phyloP scores from a whole-genome alignment of 53 echinoderm and acorn worm species.

The Holothuria leucospilota region DNA sequence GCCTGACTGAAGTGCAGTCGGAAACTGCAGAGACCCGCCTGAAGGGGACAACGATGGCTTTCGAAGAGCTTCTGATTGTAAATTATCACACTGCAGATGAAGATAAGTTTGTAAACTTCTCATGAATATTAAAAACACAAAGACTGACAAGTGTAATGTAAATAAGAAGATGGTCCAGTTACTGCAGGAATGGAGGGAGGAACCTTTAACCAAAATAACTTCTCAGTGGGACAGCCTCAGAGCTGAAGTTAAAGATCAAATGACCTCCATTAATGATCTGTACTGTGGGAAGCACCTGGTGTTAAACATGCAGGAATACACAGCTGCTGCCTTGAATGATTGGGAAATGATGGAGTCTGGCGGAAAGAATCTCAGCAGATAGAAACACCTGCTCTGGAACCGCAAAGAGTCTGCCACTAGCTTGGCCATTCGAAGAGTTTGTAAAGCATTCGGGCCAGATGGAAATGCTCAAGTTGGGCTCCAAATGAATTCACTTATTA shows the following conservation, averaged over 20 bases:
- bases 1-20: constrained; percentile 49
- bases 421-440: constrained; percentile 61
- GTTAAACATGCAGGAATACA: constrained; percentile 60
- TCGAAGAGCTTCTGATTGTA: constrained; percentile 24
- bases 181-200: constrained; percentile 62
- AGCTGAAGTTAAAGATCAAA: constrained; percentile 37
- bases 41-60: constrained; percentile 48
- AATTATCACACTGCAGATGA: constrained; percentile 8
- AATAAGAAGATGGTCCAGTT: constrained; percentile 61
- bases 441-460: constrained; percentile 74
- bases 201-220: constrained; percentile 3
- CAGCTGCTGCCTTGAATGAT: constrained; percentile 19
- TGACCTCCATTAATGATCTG: constrained; percentile 67
- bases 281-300: constrained; percentile 73
- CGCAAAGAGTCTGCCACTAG: constrained; percentile 67
- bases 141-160: constrained; percentile 72
- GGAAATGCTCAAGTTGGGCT: constrained; percentile 63
- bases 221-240: constrained; percentile 60
- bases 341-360: constrained; percentile 53
- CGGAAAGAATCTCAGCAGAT: constrained; percentile 42
- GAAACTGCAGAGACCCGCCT: constrained; percentile 45
- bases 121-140: constrained; percentile 71
- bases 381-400: constrained; percentile 51
- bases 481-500: constrained; percentile 44
- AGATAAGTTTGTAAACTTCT: constrained; percentile 23